Evolutionary conservation across 2,888 invertebrate genomes (phyloP).

Genomic region (Zeuzera pyrina): DNA sequence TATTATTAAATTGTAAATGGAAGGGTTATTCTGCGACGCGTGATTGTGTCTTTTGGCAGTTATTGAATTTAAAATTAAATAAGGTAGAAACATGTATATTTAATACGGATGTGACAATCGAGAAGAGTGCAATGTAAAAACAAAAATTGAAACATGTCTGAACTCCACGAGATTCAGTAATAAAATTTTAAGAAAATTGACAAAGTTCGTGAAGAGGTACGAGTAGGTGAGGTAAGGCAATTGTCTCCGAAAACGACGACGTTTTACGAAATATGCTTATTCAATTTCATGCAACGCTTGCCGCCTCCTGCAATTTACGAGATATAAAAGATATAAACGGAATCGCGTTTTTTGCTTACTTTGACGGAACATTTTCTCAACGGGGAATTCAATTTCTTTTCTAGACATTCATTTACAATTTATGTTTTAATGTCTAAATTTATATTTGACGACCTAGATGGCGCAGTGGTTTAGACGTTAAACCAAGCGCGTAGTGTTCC

Average conservation of each 20-base stretch:
- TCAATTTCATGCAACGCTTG: constrained; percentile 74
- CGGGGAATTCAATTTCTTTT: constrained; percentile 67
- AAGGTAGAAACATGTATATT: no score
- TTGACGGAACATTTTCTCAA: constrained; percentile 70
- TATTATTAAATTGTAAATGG: constrained; percentile 49
- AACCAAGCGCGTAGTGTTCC: not conserved
- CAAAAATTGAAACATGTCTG: constrained; percentile 41
- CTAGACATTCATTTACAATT: constrained; percentile 59
- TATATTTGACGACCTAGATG: no score
- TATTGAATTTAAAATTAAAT: no score
- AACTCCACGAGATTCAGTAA: constrained; percentile 55
- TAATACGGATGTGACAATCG: not conserved
- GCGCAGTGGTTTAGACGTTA: not conserved
- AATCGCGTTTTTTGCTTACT: constrained; percentile 73
- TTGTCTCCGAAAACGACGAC: constrained; percentile 72
- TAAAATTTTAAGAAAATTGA: constrained; percentile 69
- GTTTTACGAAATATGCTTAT: constrained; percentile 74
- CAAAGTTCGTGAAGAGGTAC: constrained; percentile 68
- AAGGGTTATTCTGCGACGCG: constrained; percentile 30
- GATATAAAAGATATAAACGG: constrained; percentile 74
- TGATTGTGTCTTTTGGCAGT: constrained; percentile 16
- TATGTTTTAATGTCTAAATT: constrained; percentile 44
- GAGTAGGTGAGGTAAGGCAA: constrained; percentile 74
- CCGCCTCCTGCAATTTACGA: constrained; percentile 74
- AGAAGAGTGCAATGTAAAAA: constrained; percentile 1